These are phyloP conservation scores for Lasiommata megera DNA, from an alignment of 2,888 invertebrate species.

Conservation along the genomic window DNA sequence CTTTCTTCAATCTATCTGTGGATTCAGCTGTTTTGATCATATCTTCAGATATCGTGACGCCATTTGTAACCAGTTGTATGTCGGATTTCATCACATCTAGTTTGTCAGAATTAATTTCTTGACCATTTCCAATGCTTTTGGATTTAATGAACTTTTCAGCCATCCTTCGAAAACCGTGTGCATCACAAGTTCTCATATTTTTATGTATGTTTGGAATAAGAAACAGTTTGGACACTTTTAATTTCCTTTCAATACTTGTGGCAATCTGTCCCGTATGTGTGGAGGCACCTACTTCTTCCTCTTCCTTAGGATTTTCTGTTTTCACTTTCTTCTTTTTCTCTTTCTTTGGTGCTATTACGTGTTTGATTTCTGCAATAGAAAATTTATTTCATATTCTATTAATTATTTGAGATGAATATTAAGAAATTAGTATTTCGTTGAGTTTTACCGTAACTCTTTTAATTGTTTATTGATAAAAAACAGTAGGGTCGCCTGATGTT, in stretches of 20 bases:
- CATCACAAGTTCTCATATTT: conserved; percentile 36
- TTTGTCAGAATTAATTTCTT: conserved; percentile 19
- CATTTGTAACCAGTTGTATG: background rate
- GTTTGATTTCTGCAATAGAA: conserved; percentile 39
- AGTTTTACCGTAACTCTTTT: no score
- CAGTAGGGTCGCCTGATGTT: no score
- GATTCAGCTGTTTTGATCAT: background rate
- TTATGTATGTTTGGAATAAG: conserved; percentile 47
- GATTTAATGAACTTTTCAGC: conserved; percentile 40
- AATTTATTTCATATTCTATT: background rate
- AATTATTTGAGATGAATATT: no score
- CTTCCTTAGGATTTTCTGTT: conserved; percentile 29
- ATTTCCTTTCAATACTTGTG: conserved; percentile 29
- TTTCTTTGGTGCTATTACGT: conserved; percentile 32
- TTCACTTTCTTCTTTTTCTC: conserved; percentile 33
- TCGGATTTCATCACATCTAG: background rate
- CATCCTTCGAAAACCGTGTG: conserved; percentile 40
- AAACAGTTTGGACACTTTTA: conserved; percentile 46
- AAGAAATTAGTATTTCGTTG: no score
- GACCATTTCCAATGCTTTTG: background rate
- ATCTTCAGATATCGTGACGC: background rate
- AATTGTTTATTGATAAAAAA: no score
- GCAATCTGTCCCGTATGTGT: conserved; percentile 32
- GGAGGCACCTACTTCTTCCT: conserved; percentile 23
- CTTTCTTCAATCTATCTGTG: conserved; percentile 11